A percentile compares a stretch with the other conserved stretches of the same genome.
Conservation (phyloP, 2,797 vertebrate genomes). For the Megaceryle alcyon region DNA sequence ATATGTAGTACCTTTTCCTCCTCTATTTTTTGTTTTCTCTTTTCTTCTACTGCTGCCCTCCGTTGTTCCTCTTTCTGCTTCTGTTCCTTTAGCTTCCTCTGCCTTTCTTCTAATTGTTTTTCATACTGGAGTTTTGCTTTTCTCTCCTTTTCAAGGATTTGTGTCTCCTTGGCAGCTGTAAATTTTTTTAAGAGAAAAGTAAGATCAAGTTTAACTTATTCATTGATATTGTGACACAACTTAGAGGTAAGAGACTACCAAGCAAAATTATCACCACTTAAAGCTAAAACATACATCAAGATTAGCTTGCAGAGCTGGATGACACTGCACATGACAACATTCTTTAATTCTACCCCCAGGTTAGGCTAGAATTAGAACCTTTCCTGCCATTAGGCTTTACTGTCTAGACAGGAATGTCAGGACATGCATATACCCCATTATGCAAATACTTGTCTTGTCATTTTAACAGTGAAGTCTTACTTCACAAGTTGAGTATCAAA, state of each 20-base stretch:
- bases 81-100: constrained; percentile 89
- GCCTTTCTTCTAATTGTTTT: constrained; percentile 92
- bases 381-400: neutral
- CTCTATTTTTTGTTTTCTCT: constrained; percentile 90
- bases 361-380: neutral
- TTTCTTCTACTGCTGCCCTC: constrained; percentile 90
- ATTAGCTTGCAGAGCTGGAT: neutral
- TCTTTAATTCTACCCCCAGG: neutral
- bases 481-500: neutral
- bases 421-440: neutral
- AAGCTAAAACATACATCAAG: neutral
- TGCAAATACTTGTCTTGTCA: neutral
- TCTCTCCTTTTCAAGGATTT: constrained; percentile 92
- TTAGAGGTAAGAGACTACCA: neutral
- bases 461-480: neutral
- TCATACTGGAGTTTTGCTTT: constrained; percentile 91
- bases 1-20: constrained; percentile 87
- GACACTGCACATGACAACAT: neutral
- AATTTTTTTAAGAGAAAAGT: constrained; percentile 12
- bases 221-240: neutral
- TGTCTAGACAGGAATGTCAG: constrained; percentile 20
- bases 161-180: constrained; percentile 87
- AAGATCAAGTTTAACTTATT: neutral
- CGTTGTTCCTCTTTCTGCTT: constrained; percentile 91
- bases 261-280: neutral